Percentiles rank a stretch among this genome's conserved stretches.
phyloP scores from a whole-genome alignment of 1,140 invertebrate species.

The Brachystomella parvula region DNA sequence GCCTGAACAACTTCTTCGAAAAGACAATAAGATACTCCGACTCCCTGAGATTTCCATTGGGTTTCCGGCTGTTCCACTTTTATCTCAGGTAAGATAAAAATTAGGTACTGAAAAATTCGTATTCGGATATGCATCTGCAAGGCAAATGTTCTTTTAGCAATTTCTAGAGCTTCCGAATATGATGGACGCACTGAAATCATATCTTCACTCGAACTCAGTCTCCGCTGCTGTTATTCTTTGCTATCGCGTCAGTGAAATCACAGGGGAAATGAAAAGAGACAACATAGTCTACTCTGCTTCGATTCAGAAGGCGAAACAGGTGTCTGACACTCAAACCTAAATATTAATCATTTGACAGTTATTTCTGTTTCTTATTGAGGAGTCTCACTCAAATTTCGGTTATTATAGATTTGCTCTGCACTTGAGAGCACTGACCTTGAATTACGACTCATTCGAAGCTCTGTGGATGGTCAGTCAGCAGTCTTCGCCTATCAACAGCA shows the following conservation, averaged over 20 bases:
- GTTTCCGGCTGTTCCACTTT: conserved; percentile 48
- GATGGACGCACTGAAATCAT: conserved; percentile 29
- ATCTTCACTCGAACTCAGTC: conserved; percentile 21
- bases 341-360: not conserved
- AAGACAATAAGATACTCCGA: conserved; percentile 55
- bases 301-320: conserved; percentile 38
- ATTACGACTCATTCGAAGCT: conserved; percentile 24
- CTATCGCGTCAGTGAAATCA: conserved; percentile 24
- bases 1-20: conserved; percentile 52
- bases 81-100: conserved; percentile 42
- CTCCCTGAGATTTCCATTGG: conserved; percentile 49
- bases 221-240: conserved; percentile 35
- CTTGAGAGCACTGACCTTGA: conserved; percentile 31
- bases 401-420: conserved; percentile 29
- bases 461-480: conserved; percentile 25
- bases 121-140: not conserved
- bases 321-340: not conserved
- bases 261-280: conserved; percentile 29
- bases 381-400: not conserved
- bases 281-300: conserved; percentile 32
- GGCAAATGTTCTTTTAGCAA: conserved; percentile 25
- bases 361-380: not conserved
- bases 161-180: conserved; percentile 35
- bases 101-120: not conserved
- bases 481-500: conserved; percentile 29